Evolutionary conservation across 2,888 invertebrate species (phyloP).

Genomic region (Mimas tiliae): DNA sequence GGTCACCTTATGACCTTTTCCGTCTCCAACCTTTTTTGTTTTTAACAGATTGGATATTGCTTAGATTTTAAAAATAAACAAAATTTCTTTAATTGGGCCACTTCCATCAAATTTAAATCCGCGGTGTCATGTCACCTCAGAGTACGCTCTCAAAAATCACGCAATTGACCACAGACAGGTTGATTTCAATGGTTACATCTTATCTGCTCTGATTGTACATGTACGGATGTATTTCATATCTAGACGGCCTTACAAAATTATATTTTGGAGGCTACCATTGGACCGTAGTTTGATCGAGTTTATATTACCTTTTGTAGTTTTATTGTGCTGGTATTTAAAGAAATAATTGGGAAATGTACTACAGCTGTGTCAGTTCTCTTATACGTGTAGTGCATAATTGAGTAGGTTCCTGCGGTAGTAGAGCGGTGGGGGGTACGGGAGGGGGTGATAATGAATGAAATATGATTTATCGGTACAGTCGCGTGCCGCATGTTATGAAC

Average conservation of each 20-base stretch:
- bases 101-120: constrained; percentile 48
- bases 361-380: not conserved
- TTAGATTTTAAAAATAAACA: not conserved
- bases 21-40: too few relatives aligned
- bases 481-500: too few relatives aligned
- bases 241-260: constrained; percentile 47
- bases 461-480: too few relatives aligned
- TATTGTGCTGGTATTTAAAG: constrained; percentile 8
- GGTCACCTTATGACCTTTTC: too few relatives aligned
- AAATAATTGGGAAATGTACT: not conserved
- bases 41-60: too few relatives aligned
- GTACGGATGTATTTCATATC: constrained; percentile 34
- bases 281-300: constrained; percentile 22
- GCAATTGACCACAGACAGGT: constrained; percentile 68
- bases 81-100: constrained; percentile 27
- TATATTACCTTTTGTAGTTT: constrained; percentile 17
- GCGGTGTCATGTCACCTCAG: constrained; percentile 54
- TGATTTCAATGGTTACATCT: constrained; percentile 62
- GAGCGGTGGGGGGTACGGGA: too few relatives aligned
- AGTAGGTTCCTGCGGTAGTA: too few relatives aligned
- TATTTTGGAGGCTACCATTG: constrained; percentile 34
- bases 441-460: too few relatives aligned
- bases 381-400: too few relatives aligned
- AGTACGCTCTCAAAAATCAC: constrained; percentile 60
- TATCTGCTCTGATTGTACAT: constrained; percentile 49